phyloP scores from a whole-genome alignment of 2,888 invertebrate genomes.

The Rhingia campestris region DNA sequence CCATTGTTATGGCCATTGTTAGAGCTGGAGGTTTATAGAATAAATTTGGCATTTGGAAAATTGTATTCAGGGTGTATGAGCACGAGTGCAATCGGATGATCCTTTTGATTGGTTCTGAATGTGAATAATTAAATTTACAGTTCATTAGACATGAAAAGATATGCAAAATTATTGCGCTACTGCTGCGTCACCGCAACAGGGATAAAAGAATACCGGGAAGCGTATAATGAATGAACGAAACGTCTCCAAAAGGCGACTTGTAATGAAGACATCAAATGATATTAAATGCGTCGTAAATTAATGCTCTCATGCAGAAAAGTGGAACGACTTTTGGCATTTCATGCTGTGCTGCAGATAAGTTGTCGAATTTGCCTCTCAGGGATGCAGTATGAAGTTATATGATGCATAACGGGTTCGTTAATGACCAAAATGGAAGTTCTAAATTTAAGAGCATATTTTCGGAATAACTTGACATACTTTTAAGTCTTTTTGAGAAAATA shows the following conservation, averaged over 20 bases:
- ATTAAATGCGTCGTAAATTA: conserved; percentile 72
- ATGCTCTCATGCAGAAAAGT: conserved; percentile 68
- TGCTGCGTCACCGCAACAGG: conserved; percentile 2
- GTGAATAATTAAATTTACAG: conserved; percentile 55
- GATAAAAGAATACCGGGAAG: background rate
- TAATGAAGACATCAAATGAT: conserved; percentile 73
- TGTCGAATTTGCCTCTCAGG: conserved; percentile 36
- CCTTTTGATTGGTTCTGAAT: conserved; percentile 29
- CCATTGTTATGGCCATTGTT: conserved; percentile 61
- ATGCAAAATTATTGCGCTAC: conserved; percentile 38
- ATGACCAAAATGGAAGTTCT: conserved; percentile 41
- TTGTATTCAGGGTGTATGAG: conserved; percentile 17
- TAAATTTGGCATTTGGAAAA: conserved; percentile 47
- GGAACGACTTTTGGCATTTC: conserved; percentile 66
- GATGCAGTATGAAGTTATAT: conserved; percentile 37
- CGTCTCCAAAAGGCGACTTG: conserved; percentile 22
- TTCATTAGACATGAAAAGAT: conserved; percentile 58
- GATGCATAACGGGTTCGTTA: conserved; percentile 53
- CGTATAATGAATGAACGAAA: conserved; percentile 31
- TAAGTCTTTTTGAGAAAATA: background rate
- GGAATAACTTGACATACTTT: conserved; percentile 17
- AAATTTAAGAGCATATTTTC: conserved; percentile 10
- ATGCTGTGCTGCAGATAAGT: conserved; percentile 37
- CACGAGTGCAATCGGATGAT: conserved; percentile 24
- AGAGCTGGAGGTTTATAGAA: conserved; percentile 28